phyloP scores from a whole-genome alignment of 2,888 invertebrate genomes.

The Bursaphelenchus okinawaensis region DNA sequence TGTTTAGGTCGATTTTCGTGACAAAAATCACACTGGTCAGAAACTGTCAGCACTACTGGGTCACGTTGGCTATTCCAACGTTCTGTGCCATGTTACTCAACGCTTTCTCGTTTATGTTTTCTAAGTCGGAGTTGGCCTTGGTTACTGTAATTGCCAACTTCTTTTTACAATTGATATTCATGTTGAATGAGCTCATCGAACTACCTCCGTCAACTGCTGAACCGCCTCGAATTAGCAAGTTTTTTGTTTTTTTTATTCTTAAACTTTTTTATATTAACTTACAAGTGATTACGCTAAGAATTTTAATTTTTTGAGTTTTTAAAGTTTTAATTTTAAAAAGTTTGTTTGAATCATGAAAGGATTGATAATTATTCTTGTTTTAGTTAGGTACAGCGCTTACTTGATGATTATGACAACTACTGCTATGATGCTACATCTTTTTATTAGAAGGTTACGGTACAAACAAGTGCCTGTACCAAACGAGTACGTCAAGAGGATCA shows the following conservation, averaged over 20 bases:
- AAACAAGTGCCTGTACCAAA: not conserved
- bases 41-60: constrained; percentile 24
- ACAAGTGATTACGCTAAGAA: too few relatives aligned
- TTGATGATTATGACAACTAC: not conserved
- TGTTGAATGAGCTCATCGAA: constrained; percentile 35
- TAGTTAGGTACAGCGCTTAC: not conserved
- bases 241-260: too few relatives aligned
- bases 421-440: not conserved
- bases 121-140: constrained; percentile 27
- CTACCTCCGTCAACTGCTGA: constrained; percentile 31
- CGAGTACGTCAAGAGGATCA: not conserved
- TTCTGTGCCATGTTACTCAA: constrained; percentile 23
- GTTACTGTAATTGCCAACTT: constrained; percentile 32
- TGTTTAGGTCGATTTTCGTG: constrained; percentile 29
- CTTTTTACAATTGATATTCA: constrained; percentile 39
- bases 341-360: too few relatives aligned
- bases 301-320: too few relatives aligned
- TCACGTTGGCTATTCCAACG: constrained; percentile 25
- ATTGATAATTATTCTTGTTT: too few relatives aligned
- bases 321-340: too few relatives aligned
- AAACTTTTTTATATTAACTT: too few relatives aligned
- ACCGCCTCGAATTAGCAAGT: constrained; percentile 30
- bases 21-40: constrained; percentile 23
- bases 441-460: not conserved
- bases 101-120: constrained; percentile 28